Evolutionary conservation across 2,113 vertebrate species (phyloP).

Genomic region (Apeltes quadracus): DNA sequence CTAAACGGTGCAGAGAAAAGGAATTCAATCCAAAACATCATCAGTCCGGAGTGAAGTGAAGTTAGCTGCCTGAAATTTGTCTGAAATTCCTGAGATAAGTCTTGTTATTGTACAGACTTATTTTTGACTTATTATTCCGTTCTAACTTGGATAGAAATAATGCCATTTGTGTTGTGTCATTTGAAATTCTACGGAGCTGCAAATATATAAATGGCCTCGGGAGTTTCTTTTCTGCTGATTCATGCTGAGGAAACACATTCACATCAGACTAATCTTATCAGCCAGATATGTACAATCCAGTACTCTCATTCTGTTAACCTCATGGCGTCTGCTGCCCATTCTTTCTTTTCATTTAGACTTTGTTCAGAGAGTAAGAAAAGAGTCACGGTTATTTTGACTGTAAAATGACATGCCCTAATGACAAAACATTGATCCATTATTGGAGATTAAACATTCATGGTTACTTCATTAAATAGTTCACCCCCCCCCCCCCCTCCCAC

Average conservation of each 20-base stretch:
- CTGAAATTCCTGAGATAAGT: neutral
- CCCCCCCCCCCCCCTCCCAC: too few species aligned
- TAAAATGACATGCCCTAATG: neutral
- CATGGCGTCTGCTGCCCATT: neutral
- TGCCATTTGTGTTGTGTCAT: conserved; percentile 25
- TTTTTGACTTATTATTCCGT: too few species aligned
- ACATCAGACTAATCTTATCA: neutral
- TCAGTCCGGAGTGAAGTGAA: neutral
- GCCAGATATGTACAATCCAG: neutral
- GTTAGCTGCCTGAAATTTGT: neutral
- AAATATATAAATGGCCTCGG: conserved; percentile 32
- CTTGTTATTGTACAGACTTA: neutral
- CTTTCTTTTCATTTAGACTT: neutral
- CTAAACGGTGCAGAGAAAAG: conserved; percentile 21
- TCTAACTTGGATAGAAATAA: too few species aligned
- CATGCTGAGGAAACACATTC: conserved; percentile 12
- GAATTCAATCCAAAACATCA: conserved; percentile 19
- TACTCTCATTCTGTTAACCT: neutral
- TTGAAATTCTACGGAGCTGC: conserved; percentile 39
- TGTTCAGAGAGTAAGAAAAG: neutral
- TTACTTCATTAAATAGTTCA: conserved; percentile 24
- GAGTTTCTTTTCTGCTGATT: conserved; percentile 34
- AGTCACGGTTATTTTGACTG: neutral
- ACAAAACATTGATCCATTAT: neutral
- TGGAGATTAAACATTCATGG: conserved; percentile 3